A percentile compares a stretch with the other conserved stretches of the same genome.
phyloP scores from a whole-genome alignment of 2,888 invertebrate genomes.

The Synanthedon andrenaeformis region DNA sequence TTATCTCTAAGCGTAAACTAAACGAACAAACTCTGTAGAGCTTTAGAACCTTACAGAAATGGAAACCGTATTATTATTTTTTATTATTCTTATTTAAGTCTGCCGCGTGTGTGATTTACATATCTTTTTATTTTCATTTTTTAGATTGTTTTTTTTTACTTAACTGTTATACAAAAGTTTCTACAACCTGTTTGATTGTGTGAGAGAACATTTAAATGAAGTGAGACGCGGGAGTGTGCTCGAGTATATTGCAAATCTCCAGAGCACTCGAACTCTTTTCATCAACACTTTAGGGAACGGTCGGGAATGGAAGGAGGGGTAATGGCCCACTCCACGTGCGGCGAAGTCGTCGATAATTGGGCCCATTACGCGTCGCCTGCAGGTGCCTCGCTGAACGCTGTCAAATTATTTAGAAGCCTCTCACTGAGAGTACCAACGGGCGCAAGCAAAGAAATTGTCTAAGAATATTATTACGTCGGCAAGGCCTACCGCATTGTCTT shows the following conservation, averaged over 20 bases:
- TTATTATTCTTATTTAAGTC: no score
- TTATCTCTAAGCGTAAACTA: no score
- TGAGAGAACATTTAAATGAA: neutral
- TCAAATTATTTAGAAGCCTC: conserved; percentile 33
- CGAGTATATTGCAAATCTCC: conserved; percentile 3
- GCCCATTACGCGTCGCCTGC: conserved; percentile 48
- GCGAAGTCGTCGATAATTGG: conserved; percentile 52
- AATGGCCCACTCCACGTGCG: conserved; percentile 42
- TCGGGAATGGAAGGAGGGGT: conserved; percentile 20
- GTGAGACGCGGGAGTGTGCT: neutral
- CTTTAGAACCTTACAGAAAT: no score
- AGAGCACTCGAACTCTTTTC: conserved; percentile 19
- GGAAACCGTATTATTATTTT: no score
- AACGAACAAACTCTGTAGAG: no score
- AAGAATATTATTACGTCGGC: no score
- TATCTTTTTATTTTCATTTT: no score
- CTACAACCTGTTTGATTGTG: no score
- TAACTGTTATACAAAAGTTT: no score
- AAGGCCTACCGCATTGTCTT: no score
- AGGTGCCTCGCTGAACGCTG: conserved; percentile 33
- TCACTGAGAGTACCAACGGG: neutral
- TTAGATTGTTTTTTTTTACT: no score
- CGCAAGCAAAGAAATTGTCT: neutral
- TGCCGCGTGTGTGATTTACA: no score
- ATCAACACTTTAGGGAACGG: conserved; percentile 19